Evolutionary conservation across 2,113 vertebrate species (phyloP).

Genomic region (Mesembrinibis cayennensis): DNA sequence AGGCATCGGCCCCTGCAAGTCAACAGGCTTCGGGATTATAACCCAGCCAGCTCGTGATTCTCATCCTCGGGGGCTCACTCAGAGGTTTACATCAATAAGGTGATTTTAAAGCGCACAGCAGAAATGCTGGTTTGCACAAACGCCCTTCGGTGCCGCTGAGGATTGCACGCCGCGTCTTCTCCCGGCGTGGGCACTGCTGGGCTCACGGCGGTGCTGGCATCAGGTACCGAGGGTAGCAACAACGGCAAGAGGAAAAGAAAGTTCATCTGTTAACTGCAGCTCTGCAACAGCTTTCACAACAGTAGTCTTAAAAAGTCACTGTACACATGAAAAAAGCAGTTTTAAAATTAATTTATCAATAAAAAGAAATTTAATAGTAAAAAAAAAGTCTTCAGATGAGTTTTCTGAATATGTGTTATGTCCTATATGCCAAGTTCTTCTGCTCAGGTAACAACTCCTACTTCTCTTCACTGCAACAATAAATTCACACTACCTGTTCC

Average conservation of each 20-base stretch:
- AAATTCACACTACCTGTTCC: neutral
- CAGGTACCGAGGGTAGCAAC: neutral
- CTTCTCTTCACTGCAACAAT: neutral
- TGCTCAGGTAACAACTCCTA: neutral
- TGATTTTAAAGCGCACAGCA: neutral
- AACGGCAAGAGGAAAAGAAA: neutral
- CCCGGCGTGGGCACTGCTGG: fast-evolving
- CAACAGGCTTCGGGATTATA: neutral
- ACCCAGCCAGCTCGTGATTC: neutral
- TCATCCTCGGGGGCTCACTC: neutral
- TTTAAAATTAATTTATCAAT: neutral
- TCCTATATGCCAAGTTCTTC: neutral
- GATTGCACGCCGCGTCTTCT: neutral
- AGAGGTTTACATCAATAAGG: neutral
- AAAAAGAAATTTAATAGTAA: neutral
- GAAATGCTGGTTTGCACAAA: neutral
- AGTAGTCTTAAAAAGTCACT: neutral
- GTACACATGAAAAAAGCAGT: neutral
- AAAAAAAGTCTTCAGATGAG: neutral
- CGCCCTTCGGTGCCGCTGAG: fast-evolving
- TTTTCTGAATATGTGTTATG: neutral
- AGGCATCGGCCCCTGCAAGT: neutral
- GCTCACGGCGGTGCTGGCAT: neutral
- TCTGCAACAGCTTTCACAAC: neutral
- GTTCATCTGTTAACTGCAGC: neutral